Percentiles rank a stretch among this genome's conserved stretches.
phyloP scores from a whole-genome alignment of 2,113 vertebrate genomes.

The Nyctereutes procyonoides region DNA sequence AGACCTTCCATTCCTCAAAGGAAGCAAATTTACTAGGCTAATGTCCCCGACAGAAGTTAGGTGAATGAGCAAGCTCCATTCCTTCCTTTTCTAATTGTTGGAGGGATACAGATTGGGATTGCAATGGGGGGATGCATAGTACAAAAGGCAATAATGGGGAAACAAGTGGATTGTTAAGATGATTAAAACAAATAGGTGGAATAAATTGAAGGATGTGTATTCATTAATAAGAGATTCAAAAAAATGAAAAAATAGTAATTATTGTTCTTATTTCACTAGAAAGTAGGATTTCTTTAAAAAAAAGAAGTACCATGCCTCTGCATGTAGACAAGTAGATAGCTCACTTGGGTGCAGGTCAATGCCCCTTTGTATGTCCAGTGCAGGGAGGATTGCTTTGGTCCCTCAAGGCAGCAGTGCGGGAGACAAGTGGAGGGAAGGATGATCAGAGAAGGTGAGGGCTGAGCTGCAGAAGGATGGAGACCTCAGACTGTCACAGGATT shows the following conservation, averaged over 20 bases:
- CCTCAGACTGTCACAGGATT: neutral
- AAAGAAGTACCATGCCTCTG: neutral
- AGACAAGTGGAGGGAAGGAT: no score
- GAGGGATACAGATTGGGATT: no score
- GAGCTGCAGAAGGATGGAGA: neutral
- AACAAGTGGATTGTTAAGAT: neutral
- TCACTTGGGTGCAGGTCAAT: neutral
- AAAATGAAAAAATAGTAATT: neutral
- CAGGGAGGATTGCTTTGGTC: neutral
- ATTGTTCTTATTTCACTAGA: neutral
- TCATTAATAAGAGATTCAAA: neutral
- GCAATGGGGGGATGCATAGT: neutral
- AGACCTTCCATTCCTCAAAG: neutral
- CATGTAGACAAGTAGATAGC: neutral
- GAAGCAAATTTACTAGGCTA: neutral
- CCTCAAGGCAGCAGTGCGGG: neutral
- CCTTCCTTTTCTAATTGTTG: neutral
- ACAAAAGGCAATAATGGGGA: neutral
- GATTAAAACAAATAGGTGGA: neutral
- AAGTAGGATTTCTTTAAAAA: neutral
- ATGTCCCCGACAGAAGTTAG: neutral
- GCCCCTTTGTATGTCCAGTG: neutral
- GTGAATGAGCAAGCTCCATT: neutral
- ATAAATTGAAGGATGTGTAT: neutral
- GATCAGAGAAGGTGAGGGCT: neutral